A percentile compares a stretch with the other conserved stretches of the same genome.
phyloP scores from a whole-genome alignment of 2,113 vertebrate species.

The Leptosomus discolor region DNA sequence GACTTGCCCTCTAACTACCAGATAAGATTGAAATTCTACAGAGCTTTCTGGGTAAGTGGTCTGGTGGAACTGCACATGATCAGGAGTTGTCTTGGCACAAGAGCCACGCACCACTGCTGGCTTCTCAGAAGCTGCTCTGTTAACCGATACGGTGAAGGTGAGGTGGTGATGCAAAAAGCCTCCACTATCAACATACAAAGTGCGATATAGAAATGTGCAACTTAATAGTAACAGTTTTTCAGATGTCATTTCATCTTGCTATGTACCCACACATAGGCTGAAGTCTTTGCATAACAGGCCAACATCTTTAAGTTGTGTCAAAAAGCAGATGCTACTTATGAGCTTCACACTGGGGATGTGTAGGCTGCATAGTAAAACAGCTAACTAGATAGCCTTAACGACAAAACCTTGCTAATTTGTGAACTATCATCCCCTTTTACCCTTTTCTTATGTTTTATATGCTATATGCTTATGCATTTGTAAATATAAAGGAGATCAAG shows the following conservation, averaged over 20 bases:
- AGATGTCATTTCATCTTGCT: background rate
- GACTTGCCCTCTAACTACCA: background rate
- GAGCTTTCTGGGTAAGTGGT: background rate
- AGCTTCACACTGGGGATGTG: background rate
- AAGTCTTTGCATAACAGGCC: background rate
- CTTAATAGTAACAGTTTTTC: constrained; percentile 5
- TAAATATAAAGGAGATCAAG: constrained; percentile 17
- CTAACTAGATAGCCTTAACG: constrained; percentile 21
- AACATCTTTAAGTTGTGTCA: background rate
- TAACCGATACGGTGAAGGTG: background rate
- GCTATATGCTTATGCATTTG: background rate
- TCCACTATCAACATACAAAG: background rate
- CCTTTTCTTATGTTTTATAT: background rate
- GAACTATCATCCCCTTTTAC: background rate
- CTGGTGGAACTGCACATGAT: background rate
- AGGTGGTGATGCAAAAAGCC: background rate
- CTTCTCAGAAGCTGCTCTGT: background rate
- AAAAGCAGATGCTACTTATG: background rate
- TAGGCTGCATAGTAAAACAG: constrained; percentile 27
- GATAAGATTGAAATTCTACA: background rate
- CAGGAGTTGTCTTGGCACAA: background rate
- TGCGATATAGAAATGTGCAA: background rate
- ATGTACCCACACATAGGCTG: background rate
- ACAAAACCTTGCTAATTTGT: constrained; percentile 36
- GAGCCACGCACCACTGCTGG: no score